Conservation (phyloP, 1,140 invertebrate genomes). For the Varroa destructor region DNA sequence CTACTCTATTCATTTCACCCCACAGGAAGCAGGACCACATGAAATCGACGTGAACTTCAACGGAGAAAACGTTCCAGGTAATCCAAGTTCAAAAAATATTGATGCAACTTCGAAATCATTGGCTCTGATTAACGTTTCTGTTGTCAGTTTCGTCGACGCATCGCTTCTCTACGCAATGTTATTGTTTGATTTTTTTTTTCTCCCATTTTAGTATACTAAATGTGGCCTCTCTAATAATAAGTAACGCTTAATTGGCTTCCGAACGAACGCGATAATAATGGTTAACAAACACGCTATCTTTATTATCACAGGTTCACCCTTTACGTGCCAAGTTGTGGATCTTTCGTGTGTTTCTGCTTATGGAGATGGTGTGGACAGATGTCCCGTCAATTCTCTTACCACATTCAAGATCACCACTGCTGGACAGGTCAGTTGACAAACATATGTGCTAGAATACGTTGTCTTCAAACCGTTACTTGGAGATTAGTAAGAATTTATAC, state of each 20-base stretch:
- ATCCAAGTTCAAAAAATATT: neutral
- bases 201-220: neutral
- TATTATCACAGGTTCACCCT: conserved; percentile 48
- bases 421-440: conserved; percentile 31
- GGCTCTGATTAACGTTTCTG: too few species aligned
- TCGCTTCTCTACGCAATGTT: neutral
- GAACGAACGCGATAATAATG: too few species aligned
- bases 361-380: conserved; percentile 72
- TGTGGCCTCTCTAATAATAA: too few species aligned
- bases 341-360: conserved; percentile 60
- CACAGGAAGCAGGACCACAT: conserved; percentile 70
- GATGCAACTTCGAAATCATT: neutral
- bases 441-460: too few species aligned
- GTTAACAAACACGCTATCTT: neutral
- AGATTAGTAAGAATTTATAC: too few species aligned
- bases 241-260: too few species aligned
- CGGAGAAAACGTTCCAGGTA: conserved; percentile 80
- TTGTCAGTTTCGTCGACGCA: neutral
- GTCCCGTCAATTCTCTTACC: conserved; percentile 69
- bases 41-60: conserved; percentile 89
- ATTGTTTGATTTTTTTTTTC: conserved; percentile 15
- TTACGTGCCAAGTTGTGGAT: conserved; percentile 55
- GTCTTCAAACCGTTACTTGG: too few species aligned
- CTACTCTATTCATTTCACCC: conserved; percentile 93
- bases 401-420: conserved; percentile 68